Conservation (phyloP, 2,113 vertebrate species). For the Perca fluviatilis region DNA sequence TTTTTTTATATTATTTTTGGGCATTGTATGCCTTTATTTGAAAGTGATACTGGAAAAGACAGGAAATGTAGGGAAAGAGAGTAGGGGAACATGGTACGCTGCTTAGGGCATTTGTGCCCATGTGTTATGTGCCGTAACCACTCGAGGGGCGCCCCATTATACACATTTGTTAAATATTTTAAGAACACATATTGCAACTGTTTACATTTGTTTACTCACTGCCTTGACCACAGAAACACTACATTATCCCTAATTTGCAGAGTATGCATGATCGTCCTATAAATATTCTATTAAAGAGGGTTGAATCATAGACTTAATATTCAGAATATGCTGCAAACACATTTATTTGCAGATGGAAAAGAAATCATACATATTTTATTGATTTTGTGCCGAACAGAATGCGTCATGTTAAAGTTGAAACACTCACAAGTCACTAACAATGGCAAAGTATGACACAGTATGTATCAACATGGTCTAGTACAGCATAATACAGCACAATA, state of each 20-base stretch:
- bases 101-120: no score
- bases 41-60: no score
- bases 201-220: conserved; percentile 62
- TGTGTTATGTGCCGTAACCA: no score
- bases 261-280: conserved; percentile 39
- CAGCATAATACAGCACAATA: neutral
- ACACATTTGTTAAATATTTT: conserved; percentile 18
- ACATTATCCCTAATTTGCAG: conserved; percentile 48
- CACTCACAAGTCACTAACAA: neutral
- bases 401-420: neutral
- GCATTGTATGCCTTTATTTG: no score
- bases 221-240: conserved; percentile 35
- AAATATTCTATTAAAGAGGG: conserved; percentile 60
- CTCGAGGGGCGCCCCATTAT: no score
- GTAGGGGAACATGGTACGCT: no score
- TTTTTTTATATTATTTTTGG: no score
- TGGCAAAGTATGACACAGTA: neutral
- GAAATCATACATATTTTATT: neutral
- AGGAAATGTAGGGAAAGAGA: no score
- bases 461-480: neutral
- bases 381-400: neutral
- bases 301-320: conserved; percentile 37
- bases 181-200: conserved; percentile 10
- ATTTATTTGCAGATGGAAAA: conserved; percentile 15
- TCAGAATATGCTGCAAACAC: conserved; percentile 29